Base-by-base conservation (phyloP, 2,797 vertebrate species). In the Naso thynnoides region DNA sequence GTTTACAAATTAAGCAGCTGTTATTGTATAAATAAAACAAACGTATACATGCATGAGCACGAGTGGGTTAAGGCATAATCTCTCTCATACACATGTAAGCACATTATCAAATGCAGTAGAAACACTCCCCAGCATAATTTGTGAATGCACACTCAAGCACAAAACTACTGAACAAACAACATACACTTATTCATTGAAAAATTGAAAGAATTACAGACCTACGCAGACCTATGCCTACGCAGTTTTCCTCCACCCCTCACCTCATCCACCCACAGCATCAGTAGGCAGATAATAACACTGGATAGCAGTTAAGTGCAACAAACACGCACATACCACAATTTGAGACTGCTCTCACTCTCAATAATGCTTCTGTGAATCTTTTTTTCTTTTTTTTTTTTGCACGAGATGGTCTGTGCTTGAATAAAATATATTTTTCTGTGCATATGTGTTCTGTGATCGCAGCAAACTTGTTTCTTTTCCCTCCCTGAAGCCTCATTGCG, bases 181-280 rank as follows among this genome's bases (percentile, higher is more conserved):
- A 11, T 27, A 64, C 45, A 71, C 66, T 65, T 56, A 52, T 54
- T 81, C 62, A 69, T 70, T 78, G 10, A 69, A 69, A 50, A 33
- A 69, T 70, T 78, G 10, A 69, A 69, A 50, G 38, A 79, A 70
- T 73, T 60, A 77, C 63, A 50, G 24, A 79, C 66, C 56, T n/a
- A n/a, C n/a, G n/a, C n/a, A n/a, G n/a, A n/a, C n/a, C n/a, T n/a
- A 70, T 48, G 45, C 56, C 73, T 33, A 53, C 59, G 39, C 26
- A 44, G 54, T 55, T 74, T 75, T 65, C 26, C 33, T 63, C 27
- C 31, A 64, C 36, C 26, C 50, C 19, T 69, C 52, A 54, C 49
- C 29, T 65, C 52, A 55, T 62, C 50, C 56, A 45, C 79, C 57
- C 50, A 65, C 50, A 67, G 44, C 44, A 61, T 68, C 57, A 75